Evolutionary conservation across 2,113 vertebrate genomes (phyloP).

Genomic region (Eolophus roseicapilla): DNA sequence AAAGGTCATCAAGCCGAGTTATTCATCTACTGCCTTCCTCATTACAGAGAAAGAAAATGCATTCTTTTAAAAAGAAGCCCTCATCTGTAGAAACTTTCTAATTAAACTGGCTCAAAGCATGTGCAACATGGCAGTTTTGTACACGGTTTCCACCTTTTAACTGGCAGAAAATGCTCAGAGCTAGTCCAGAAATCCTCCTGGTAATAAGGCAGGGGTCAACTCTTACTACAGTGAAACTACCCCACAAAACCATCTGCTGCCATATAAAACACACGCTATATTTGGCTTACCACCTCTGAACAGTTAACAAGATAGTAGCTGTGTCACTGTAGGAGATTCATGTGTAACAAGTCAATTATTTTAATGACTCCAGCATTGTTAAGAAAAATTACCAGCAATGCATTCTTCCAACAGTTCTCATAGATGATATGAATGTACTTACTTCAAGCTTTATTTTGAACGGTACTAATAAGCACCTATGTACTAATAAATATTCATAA

Average conservation of each 20-base stretch:
- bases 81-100: constrained; percentile 72
- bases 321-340: constrained; percentile 51
- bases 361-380: constrained; percentile 53
- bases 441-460: constrained; percentile 57
- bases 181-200: constrained; percentile 39
- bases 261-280: background rate
- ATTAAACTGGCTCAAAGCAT: constrained; percentile 71
- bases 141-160: constrained; percentile 69
- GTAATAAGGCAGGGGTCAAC: constrained; percentile 67
- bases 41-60: constrained; percentile 67
- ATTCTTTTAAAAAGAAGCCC: constrained; percentile 65
- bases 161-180: constrained; percentile 71
- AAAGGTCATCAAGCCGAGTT: constrained; percentile 68
- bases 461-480: constrained; percentile 29
- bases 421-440: constrained; percentile 28
- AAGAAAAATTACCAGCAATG: constrained; percentile 64
- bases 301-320: constrained; percentile 61
- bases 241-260: constrained; percentile 42
- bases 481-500: constrained; percentile 55
- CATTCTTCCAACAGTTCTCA: constrained; percentile 42
- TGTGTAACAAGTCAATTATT: constrained; percentile 63
- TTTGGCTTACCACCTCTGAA: constrained; percentile 45
- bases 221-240: constrained; percentile 28
- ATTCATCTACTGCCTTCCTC: constrained; percentile 62
- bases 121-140: constrained; percentile 49